phyloP scores from a whole-genome alignment of 2,113 vertebrate species.

The Propithecus coquereli region DNA sequence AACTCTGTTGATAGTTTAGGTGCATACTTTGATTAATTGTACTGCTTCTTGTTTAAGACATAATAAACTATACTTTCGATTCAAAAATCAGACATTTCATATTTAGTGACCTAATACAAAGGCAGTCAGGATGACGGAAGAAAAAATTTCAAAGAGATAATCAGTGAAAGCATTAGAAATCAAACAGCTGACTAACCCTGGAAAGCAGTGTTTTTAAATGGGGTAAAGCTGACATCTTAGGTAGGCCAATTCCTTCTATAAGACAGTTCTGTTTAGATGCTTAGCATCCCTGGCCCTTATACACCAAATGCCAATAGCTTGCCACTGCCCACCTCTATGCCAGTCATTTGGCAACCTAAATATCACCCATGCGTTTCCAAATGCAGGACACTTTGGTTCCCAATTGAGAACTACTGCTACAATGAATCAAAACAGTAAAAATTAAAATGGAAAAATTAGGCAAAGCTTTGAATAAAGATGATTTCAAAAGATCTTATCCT shows the following conservation, averaged over 20 bases:
- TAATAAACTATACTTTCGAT: too few species aligned
- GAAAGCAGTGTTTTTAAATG: neutral
- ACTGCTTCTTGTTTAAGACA: too few species aligned
- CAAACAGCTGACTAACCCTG: neutral
- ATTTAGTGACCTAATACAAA: neutral
- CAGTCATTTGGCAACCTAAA: neutral
- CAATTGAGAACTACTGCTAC: neutral
- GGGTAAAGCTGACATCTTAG: neutral
- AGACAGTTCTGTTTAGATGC: neutral
- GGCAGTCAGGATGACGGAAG: neutral
- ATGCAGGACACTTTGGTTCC: neutral
- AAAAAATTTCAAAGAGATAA: neutral
- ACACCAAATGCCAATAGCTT: neutral
- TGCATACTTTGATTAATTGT: too few species aligned
- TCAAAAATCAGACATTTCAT: too few species aligned
- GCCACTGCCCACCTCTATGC: neutral
- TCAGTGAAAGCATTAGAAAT: neutral
- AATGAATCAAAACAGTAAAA: neutral
- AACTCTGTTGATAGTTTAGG: too few species aligned
- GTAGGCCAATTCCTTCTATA: neutral
- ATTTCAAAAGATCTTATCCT: neutral
- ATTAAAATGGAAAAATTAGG: neutral
- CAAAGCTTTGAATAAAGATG: conserved; percentile 30
- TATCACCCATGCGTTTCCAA: neutral
- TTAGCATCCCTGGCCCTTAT: neutral